These are phyloP conservation scores for western clawed frog (Xenopus tropicalis) DNA, from an alignment of 2,113 vertebrate genomes.

Conservation along the genomic window DNA sequence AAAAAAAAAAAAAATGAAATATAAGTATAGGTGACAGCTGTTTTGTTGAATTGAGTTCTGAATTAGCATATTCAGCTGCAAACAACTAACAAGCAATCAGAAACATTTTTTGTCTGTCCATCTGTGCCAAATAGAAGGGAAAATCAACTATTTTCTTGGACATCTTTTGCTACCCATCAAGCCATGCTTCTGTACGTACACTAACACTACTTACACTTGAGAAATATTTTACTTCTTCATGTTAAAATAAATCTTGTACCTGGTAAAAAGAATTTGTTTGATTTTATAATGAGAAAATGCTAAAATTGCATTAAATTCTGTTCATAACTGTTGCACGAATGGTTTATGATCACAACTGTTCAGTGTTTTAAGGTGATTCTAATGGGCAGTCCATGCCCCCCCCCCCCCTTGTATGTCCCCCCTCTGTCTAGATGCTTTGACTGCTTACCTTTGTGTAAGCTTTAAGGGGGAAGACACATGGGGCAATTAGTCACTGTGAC, in stretches of 20 bases:
- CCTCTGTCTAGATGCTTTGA: too few relatives aligned
- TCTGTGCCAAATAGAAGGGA: slow-evolving; percentile 73
- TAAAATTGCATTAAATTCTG: too few relatives aligned
- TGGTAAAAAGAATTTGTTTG: not conserved
- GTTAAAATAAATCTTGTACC: not conserved
- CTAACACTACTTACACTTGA: not conserved
- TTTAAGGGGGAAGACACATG: too few relatives aligned
- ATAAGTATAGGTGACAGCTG: slow-evolving; percentile 44
- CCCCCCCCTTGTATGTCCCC: too few relatives aligned
- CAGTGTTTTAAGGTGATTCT: too few relatives aligned
- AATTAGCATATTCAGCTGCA: slow-evolving; percentile 64
- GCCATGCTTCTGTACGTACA: slow-evolving; percentile 50
- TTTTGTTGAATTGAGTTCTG: slow-evolving; percentile 59
- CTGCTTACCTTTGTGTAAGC: too few relatives aligned
- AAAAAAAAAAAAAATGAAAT: slow-evolving; percentile 30
- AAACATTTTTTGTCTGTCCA: slow-evolving; percentile 65
- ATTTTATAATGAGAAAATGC: not conserved
- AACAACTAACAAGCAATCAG: slow-evolving; percentile 59
- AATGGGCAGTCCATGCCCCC: too few relatives aligned
- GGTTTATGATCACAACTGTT: too few relatives aligned
- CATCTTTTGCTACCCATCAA: slow-evolving; percentile 57
- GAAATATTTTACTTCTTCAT: not conserved
- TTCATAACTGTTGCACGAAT: too few relatives aligned
- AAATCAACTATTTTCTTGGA: slow-evolving; percentile 64
- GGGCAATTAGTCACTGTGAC: too few relatives aligned